Percentiles rank a stretch among this genome's conserved stretches.
Evolutionary conservation across 2,113 vertebrate species (phyloP).

Genomic region (Atlantisia rogersi): DNA sequence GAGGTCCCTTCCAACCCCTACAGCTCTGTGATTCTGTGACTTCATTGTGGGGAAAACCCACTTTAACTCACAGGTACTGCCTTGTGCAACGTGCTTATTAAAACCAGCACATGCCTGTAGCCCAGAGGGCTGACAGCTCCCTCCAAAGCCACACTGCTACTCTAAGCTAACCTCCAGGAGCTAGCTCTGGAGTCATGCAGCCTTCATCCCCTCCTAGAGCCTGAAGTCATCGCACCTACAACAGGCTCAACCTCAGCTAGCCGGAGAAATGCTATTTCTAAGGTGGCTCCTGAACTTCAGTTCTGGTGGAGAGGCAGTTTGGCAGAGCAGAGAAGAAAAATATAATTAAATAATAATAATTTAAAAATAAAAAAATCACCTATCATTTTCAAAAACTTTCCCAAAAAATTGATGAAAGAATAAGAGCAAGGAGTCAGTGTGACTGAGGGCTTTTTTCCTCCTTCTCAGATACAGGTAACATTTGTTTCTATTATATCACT

Average conservation of each 20-base stretch:
- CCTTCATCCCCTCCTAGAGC: constrained; percentile 37
- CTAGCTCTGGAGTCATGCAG: constrained; percentile 45
- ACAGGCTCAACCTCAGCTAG: not conserved
- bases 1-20: too few species aligned
- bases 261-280: constrained; percentile 38
- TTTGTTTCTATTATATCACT: constrained; percentile 71
- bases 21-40: too few species aligned
- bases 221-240: not conserved
- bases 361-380: not conserved
- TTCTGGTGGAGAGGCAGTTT: constrained; percentile 4
- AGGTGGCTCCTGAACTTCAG: constrained; percentile 19
- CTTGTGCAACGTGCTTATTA: constrained; percentile 73
- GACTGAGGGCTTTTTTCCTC: constrained; percentile 39
- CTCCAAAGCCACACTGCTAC: constrained; percentile 67
- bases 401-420: constrained; percentile 29
- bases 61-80: constrained; percentile 28
- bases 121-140: constrained; percentile 80
- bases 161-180: constrained; percentile 75
- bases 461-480: constrained; percentile 67
- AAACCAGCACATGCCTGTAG: constrained; percentile 73
- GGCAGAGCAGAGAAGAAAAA: not conserved
- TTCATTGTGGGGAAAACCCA: constrained; percentile 16
- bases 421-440: not conserved
- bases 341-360: not conserved
- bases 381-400: constrained; percentile 9